Evolutionary conservation across 1,140 invertebrate genomes (phyloP), one percentile per base, ranked within the genome.

Genomic region (Papilio polytes): DNA sequence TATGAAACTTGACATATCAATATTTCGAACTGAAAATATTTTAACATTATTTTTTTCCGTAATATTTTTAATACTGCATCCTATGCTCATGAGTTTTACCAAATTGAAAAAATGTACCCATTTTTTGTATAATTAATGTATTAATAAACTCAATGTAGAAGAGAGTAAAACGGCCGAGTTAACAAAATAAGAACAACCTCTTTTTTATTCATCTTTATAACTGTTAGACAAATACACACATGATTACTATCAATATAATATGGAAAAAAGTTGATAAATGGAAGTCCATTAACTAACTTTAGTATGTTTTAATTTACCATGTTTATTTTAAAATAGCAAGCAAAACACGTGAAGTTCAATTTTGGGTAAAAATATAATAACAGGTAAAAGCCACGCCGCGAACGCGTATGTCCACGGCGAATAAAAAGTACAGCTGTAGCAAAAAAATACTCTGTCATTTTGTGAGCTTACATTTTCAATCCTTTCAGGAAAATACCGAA

Each of bases 341-440:
- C 59, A 13, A 63, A 63, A 63, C 26, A 63, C 22, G 59, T 13
- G 3, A 26, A 26, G 26, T 26, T 63, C 2, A 63, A 63, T 26
- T 26, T 63, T 63, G 59, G 59, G 10, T 63, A 13, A 63, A 63
- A 63, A 22, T 26, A 63, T 63, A 26, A 63, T 26, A 63, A 63
- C 59, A 63, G 78, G 51, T 66, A 72, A 80, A 80, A 74, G 78
- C 81, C 41, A 72, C 46, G 78, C 78, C 46, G 41, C 46, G 56
- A 79, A 63, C 66, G 82, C 73, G 82, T 84, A 77, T 78, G 46
- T 63, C 63, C 63, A 80, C 82, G 56, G 78, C 78, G 22, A 59
- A 85, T 83, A 83, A 73, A 80, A 72, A 82, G 73, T 80, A 76
- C 80, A 80, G 63, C 63, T 80, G 78, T 79, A 80, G 74, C 74